Percentiles rank a stretch among this genome's conserved stretches.
These are phyloP conservation scores for Periparus ater DNA, from an alignment of 2,797 vertebrate species.

Conservation along the genomic window DNA sequence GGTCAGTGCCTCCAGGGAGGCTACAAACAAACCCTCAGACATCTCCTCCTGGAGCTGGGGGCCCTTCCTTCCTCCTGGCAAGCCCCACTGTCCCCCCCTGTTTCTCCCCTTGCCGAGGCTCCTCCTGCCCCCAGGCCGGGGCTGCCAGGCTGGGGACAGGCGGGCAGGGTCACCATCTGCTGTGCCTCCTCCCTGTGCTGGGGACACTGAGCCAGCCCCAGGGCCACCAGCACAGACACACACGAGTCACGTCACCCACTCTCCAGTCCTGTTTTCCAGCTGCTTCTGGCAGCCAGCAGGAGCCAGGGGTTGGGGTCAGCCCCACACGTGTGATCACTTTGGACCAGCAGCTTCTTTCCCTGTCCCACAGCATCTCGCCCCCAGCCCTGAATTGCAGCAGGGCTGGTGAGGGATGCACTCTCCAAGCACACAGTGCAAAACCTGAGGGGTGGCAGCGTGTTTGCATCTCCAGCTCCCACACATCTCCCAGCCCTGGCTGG, in stretches of 20 bases:
- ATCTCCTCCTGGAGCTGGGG: neutral
- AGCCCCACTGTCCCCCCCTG: fast-evolving
- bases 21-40: neutral
- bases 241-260: fast-evolving
- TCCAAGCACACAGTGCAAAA: fast-evolving
- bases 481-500: neutral
- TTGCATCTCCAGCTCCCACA: neutral
- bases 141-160: neutral
- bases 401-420: neutral
- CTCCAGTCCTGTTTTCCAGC: neutral
- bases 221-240: neutral
- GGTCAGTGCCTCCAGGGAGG: neutral
- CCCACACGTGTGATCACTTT: fast-evolving
- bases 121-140: fast-evolving
- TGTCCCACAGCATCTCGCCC: neutral
- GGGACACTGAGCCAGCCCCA: neutral
- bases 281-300: neutral
- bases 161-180: fast-evolving
- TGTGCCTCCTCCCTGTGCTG: fast-evolving
- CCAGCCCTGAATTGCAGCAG: neutral
- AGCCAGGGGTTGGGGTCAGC: neutral
- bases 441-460: fast-evolving
- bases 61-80: neutral
- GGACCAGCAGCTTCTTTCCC: neutral
- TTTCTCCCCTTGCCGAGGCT: neutral